Base-by-base conservation (phyloP, 2,113 vertebrate species). In the Misgurnus mizolepis region DNA sequence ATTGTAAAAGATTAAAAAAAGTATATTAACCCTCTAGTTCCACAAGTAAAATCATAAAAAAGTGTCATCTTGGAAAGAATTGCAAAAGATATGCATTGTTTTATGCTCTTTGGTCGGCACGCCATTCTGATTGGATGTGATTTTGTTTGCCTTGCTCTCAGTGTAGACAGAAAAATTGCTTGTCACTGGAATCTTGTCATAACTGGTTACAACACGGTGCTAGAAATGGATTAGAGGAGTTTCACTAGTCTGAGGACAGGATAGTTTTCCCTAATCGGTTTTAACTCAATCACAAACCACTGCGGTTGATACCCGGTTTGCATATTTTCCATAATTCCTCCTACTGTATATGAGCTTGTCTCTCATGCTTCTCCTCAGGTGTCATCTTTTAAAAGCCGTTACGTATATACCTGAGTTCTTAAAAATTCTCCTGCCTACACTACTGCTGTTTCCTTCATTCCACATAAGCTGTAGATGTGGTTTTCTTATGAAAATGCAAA, bases 401-500 rank as follows among this genome's bases (percentile, higher is more conserved):
- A 69, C 10, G 45, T 41, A 34, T 34, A 34, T 34, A 34, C 27
- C 27, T 34, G 27, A 34, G 27, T 34, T 34, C 27, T 34, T 34
- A 2, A 3, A 34, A 34, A 34, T 34, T 69, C 39, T 78, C 7
- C 11, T 4, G 5, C n/a, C 2, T 47, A 2, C n/a, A 10, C 18
- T 56, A 41, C 41, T 49, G 67, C 14, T 15, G 66, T 61, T 69
- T 49, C 53, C 34, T 70, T 39, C 67, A 70, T 79, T 79, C 53
- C 27, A 9, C 56, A 79, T 79, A 9, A 49, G 69, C 69, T 61
- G 66, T 45, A 47, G 41, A 69, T 61, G 66, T 22, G 18, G 43
- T 70, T 70, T 79, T 69, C 55, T 39, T 80, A 64, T 43, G 58
- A 65, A 55, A 72, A 15, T 41, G 34, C 56, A 27, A 72, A 80